These are phyloP conservation scores for Adrianichthys oophorus DNA, from an alignment of 2,797 vertebrate species.

Conservation along the genomic window DNA sequence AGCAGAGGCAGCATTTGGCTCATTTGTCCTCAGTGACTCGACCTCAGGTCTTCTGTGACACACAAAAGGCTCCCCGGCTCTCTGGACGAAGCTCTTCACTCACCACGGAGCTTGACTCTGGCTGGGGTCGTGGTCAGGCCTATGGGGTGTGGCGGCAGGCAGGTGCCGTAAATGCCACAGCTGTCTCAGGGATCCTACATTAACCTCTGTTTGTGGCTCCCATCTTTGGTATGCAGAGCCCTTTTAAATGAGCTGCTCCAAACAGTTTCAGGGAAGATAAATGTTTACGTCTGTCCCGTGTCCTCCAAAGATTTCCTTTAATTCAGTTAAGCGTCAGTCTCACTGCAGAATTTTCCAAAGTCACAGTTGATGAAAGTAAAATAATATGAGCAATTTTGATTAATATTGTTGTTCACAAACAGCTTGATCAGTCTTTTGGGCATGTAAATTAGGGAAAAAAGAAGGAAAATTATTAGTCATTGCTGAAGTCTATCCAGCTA, in stretches of 20 bases:
- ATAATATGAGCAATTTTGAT: background rate
- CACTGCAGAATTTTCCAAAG: no score
- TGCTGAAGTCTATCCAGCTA: no score
- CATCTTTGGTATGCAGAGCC: background rate
- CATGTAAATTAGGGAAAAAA: no score
- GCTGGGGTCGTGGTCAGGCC: constrained; percentile 46
- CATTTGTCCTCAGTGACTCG: constrained; percentile 44
- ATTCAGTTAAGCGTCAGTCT: no score
- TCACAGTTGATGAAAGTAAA: no score
- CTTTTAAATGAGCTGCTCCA: constrained; percentile 2
- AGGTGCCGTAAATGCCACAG: constrained; percentile 61
- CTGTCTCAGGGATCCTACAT: constrained; percentile 2
- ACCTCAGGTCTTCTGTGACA: constrained; percentile 11
- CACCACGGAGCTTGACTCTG: constrained; percentile 47
- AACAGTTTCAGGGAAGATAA: background rate
- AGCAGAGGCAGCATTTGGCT: constrained; percentile 55
- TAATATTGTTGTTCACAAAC: background rate
- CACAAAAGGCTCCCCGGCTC: constrained; percentile 32
- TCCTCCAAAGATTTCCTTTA: no score
- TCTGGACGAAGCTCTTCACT: constrained; percentile 52
- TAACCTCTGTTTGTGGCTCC: background rate
- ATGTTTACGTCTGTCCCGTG: no score
- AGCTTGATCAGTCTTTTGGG: constrained; percentile 16
- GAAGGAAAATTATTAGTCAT: no score
- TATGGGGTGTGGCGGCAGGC: constrained; percentile 37